Base-by-base conservation (phyloP, 2,888 invertebrate genomes). In the Cosmia trapezina region DNA sequence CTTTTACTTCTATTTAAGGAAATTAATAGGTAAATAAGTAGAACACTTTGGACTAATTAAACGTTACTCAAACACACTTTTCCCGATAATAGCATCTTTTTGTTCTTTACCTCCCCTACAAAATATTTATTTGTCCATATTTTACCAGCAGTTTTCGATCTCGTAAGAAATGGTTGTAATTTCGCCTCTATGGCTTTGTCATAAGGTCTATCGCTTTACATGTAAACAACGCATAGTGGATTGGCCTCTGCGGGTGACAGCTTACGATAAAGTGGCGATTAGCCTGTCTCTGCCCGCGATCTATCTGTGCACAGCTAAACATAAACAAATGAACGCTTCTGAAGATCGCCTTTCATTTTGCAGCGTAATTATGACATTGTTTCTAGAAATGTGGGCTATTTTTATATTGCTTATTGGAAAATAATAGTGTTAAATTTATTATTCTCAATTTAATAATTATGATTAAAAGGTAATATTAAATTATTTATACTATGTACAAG, bases 191-290 rank as follows among this genome's bases (percentile, higher is more conserved):
- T 56, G 1, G 14, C 49, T 9, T 71, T 63, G 76, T 60, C 19
- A 76, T 86, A 86, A 76, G 62, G 85, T 82, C 63, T 80, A 77
- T 72, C 33, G 53, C 37, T 76, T 78, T 78, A 66, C 73, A 76
- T 85, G 82, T 83, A 84, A 83, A 86, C 85, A 85, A 76, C 69
- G 81, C 71, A 80, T 81, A 86, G 76, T 84, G 86, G 82, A 91
- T 90, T 86, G 91, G 85, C 78, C 78, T 81, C 91, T 94, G 94
- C 80, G 80, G 87, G 66, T 93, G 94, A 94, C 93, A 94, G 93
- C 79, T 82, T 53, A 87, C 92, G 94, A 93, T 93, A 90, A 90
- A 93, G 93, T 93, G 93, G 88, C 92, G 94, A 94, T 94, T 93
- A 93, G 94, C 93, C 93, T 88, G 91, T 91, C 92, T 91, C 93